These are phyloP conservation scores for Scolopax rusticola DNA, from an alignment of 2,797 vertebrate species.

Conservation along the genomic window DNA sequence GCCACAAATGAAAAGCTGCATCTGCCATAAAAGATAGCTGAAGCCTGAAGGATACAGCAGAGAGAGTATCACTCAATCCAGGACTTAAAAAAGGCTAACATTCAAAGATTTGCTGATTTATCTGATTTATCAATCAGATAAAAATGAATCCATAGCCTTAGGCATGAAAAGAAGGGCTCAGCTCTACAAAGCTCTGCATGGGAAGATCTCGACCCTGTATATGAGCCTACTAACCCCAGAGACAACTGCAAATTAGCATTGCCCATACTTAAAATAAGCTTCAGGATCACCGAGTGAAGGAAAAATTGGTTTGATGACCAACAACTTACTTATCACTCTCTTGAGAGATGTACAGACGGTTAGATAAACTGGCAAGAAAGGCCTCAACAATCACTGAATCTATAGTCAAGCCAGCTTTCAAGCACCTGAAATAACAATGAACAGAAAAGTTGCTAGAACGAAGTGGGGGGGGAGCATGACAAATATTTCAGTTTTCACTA, in stretches of 20 bases:
- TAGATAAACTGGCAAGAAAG: constrained; percentile 96
- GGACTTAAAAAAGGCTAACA: neutral
- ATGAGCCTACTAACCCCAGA: neutral
- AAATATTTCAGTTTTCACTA: neutral
- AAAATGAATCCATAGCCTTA: neutral
- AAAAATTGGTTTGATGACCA: neutral
- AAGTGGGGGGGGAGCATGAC: neutral
- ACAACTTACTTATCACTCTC: constrained; percentile 94
- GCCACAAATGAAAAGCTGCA: neutral
- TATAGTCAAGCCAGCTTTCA: constrained; percentile 93
- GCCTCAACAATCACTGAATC: constrained; percentile 96
- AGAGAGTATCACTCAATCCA: neutral
- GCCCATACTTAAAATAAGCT: neutral
- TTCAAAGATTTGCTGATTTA: neutral
- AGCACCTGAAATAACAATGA: constrained; percentile 81
- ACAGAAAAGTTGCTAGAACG: neutral
- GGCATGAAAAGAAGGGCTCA: neutral
- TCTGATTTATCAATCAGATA: neutral
- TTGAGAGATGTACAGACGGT: constrained; percentile 97
- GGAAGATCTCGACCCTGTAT: neutral
- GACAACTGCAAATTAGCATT: neutral
- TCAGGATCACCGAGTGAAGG: neutral
- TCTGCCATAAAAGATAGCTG: neutral
- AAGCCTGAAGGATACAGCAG: neutral
- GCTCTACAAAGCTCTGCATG: neutral